phyloP scores from a whole-genome alignment of 2,888 invertebrate species.

The Melolontha melolontha region DNA sequence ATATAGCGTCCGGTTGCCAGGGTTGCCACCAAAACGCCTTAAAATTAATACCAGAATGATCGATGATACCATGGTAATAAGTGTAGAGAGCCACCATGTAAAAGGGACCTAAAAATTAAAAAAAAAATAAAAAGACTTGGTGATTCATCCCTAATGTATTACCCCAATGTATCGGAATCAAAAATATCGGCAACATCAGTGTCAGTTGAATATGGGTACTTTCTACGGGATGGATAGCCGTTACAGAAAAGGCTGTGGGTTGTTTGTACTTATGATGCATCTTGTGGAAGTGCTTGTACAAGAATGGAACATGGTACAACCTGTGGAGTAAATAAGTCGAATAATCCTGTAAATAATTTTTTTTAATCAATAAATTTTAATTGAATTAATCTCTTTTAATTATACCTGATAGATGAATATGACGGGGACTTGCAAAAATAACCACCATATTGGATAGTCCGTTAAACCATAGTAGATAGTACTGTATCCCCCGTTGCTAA shows the following conservation, averaged over 20 bases:
- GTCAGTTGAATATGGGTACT: slow-evolving; percentile 74
- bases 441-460: slow-evolving; percentile 74
- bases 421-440: slow-evolving; percentile 73
- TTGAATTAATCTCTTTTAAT: background rate
- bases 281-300: slow-evolving; percentile 80
- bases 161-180: slow-evolving; percentile 77
- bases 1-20: slow-evolving; percentile 80
- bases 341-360: slow-evolving; percentile 68
- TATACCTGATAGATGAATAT: slow-evolving; percentile 74
- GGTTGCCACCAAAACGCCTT: slow-evolving; percentile 82
- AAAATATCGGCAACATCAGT: slow-evolving; percentile 72
- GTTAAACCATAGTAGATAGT: slow-evolving; percentile 73
- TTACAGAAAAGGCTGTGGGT: slow-evolving; percentile 81
- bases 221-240: slow-evolving; percentile 81
- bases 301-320: slow-evolving; percentile 74
- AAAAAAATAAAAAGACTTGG: background rate
- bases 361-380: background rate
- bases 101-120: slow-evolving; percentile 63
- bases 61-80: slow-evolving; percentile 81
- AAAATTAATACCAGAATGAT: slow-evolving; percentile 81
- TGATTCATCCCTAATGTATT: slow-evolving; percentile 54
- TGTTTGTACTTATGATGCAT: slow-evolving; percentile 81
- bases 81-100: slow-evolving; percentile 68
- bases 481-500: slow-evolving; percentile 75
- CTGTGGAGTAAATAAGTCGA: slow-evolving; percentile 76